Conservation (phyloP, 37 sponge, comb jelly and placozoan species). For the Chondrosia reniformis region DNA sequence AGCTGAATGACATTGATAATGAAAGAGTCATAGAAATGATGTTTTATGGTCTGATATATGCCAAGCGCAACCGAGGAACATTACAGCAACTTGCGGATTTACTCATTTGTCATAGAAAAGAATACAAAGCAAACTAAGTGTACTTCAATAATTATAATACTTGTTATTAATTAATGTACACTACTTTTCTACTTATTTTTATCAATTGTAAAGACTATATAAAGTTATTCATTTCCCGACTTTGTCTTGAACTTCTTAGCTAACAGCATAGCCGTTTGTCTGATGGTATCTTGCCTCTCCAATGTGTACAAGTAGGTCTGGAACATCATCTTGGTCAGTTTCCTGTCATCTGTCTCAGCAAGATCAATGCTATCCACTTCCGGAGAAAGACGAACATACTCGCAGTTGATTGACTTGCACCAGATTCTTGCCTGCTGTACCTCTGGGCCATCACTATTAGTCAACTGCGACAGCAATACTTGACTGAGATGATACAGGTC, state of each 20-base stretch:
- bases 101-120: not conserved
- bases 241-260: too few relatives aligned
- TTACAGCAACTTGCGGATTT: conserved; percentile 18
- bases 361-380: conserved; percentile 6
- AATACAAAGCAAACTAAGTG: not conserved
- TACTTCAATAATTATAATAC: not conserved
- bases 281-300: too few relatives aligned
- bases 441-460: conserved; percentile 29
- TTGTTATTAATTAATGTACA: not conserved
- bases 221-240: too few relatives aligned
- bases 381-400: conserved; percentile 43
- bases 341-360: conserved; percentile 3
- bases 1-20: conserved; percentile 9
- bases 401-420: conserved; percentile 23
- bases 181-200: not conserved
- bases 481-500: not conserved
- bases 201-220: too few relatives aligned
- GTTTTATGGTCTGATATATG: conserved; percentile 28
- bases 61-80: not conserved
- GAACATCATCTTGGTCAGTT: conserved; percentile 26
- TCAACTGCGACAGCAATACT: conserved; percentile 26
- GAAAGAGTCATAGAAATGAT: conserved; percentile 25
- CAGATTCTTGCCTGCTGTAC: conserved; percentile 32
- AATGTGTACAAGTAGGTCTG: conserved; percentile 12
- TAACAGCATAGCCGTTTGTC: too few relatives aligned